Evolutionary conservation across 2,113 vertebrate species (phyloP), one percentile per base, ranked within the genome.

Genomic region (Limnothrissa miodon): DNA sequence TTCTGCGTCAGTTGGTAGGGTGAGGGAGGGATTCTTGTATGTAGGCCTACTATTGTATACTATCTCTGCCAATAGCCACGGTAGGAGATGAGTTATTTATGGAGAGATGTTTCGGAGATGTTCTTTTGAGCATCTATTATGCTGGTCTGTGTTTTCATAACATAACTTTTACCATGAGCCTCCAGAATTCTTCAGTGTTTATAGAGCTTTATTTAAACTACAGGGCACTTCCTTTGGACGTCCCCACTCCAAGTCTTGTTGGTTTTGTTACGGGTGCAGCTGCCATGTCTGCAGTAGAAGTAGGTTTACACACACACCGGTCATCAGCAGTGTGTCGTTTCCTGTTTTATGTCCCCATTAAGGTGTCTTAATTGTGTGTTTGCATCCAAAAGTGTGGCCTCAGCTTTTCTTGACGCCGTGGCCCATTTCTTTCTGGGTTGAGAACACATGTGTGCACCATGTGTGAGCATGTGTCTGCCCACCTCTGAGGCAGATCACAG

Each of bases 401-500:
- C 62, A 70, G 62, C 62, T 36, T 33, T 70, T 70, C 33, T 36
- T 4, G 25, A 29, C 29, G n/a, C 53, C 21, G 1, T 74, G 66
- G 0, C 29, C 29, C 25, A 11, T 36, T 33, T 36, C 15, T 36
- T 33, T 74, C 13, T 29, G 15, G 13, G 33, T 4, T 33, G 1
- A 74, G 4, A 74, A 33, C 59, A 74, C 66, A 74, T 36, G 33
- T 74, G 66, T 39, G 66, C 11, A 13, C 66, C 66, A 74, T 33
- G 66, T 74, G 66, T 74, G 59, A 11, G 48, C 13, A 13, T 46
- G 45, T 46, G 45, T 4, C 15, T 5, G 25, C 66, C 25, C 29
- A 74, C 66, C 66, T 74, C 66, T 74, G 66, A 74, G 29, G 66
- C 66, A 39, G 66, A 39, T 74, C 66, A 74, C 62, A 36, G n/a